These are phyloP conservation scores for Heliconius cydno DNA, from an alignment of 2,888 invertebrate species.

Conservation along the genomic window DNA sequence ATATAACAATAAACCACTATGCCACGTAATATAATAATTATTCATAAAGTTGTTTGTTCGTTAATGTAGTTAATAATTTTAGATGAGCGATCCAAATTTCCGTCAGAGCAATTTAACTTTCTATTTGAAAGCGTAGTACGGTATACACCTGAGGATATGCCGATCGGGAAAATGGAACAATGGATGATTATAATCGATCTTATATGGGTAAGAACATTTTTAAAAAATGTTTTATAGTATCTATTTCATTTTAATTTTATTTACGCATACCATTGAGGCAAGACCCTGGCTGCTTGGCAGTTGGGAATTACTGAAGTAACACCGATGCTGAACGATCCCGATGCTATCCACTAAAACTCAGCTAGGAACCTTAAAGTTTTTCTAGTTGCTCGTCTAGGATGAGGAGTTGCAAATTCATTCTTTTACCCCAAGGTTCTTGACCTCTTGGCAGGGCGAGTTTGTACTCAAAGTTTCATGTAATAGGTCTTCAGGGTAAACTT, in stretches of 20 bases:
- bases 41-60: constrained; percentile 22
- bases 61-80: constrained; percentile 16
- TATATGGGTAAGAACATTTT: background rate
- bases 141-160: constrained; percentile 25
- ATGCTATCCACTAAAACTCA: background rate
- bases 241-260: background rate
- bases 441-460: background rate
- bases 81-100: constrained; percentile 7
- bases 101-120: constrained; percentile 11
- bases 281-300: background rate
- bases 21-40: constrained; percentile 2
- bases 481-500: background rate
- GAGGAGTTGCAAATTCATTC: background rate
- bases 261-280: background rate
- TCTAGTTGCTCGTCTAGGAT: background rate
- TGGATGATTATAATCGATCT: constrained; percentile 26
- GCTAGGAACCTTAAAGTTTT: background rate
- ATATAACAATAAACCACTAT: background rate
- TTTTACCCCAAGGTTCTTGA: background rate
- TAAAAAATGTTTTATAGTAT: background rate
- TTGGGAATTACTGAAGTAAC: background rate
- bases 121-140: constrained; percentile 17
- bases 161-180: constrained; percentile 29
- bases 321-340: background rate
- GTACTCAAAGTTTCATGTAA: background rate